These are phyloP conservation scores for Stomorhina lunata DNA, from an alignment of 2,888 invertebrate genomes.

Conservation along the genomic window DNA sequence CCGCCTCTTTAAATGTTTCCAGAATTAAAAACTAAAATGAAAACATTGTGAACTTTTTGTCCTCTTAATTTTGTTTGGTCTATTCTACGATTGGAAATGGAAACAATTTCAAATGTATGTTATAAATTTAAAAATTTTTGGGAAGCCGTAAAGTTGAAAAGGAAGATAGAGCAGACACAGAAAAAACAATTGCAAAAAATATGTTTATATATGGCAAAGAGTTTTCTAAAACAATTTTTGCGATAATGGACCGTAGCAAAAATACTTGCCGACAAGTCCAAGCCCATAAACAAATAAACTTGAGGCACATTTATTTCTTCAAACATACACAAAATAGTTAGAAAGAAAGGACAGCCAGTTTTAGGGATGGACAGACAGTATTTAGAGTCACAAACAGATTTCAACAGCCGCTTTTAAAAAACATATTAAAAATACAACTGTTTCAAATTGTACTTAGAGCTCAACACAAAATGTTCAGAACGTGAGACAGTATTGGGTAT, in stretches of 20 bases:
- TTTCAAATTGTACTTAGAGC: neutral
- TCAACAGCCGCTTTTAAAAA: conserved; percentile 23
- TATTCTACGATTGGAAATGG: conserved; percentile 46
- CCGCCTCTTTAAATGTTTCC: conserved; percentile 53
- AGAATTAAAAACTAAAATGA: conserved; percentile 49
- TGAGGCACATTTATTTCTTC: conserved; percentile 8
- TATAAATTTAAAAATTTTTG: neutral
- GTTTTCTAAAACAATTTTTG: conserved; percentile 52
- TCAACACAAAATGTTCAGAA: neutral
- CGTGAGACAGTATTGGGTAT: neutral
- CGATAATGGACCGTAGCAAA: conserved; percentile 62
- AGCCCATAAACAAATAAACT: conserved; percentile 58
- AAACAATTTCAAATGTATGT: conserved; percentile 40
- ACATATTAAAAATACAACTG: neutral
- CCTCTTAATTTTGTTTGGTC: conserved; percentile 5
- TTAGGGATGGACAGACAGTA: neutral
- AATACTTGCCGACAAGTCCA: conserved; percentile 60
- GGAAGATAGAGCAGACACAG: neutral
- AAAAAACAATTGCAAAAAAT: neutral
- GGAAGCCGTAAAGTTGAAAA: conserved; percentile 32
- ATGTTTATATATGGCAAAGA: conserved; percentile 34
- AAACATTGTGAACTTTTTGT: conserved; percentile 26
- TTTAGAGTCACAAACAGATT: conserved; percentile 26
- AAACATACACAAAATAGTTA: no score
- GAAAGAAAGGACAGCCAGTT: no score